These are phyloP conservation scores for Chymomyza fuscimana DNA, from an alignment of 2,888 invertebrate species.

Conservation along the genomic window DNA sequence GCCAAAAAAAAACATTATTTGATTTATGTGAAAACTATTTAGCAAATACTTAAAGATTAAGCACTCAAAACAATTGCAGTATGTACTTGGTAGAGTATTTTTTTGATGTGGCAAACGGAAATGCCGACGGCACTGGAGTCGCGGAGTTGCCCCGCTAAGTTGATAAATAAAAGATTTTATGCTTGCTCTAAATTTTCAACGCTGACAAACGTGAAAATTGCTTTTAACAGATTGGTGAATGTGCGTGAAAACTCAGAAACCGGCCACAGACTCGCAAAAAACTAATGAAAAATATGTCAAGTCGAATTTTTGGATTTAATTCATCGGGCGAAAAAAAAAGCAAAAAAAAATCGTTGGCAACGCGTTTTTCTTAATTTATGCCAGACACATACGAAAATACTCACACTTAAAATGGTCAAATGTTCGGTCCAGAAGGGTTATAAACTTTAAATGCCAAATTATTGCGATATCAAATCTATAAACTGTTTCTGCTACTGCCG, in stretches of 20 bases:
- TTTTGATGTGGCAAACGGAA: conserved; percentile 1
- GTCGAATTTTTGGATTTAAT: neutral
- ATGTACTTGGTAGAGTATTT: neutral
- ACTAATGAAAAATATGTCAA: neutral
- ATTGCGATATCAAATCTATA: conserved; percentile 4
- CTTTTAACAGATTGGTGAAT: conserved; percentile 19
- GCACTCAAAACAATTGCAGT: conserved; percentile 49
- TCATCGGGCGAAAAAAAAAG: no score
- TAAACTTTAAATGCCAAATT: conserved; percentile 46
- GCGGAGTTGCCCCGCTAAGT: conserved; percentile 12
- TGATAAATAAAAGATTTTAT: conserved; percentile 64
- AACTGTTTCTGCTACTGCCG: conserved; percentile 16
- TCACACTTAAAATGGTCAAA: neutral
- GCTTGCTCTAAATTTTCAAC: conserved; percentile 49
- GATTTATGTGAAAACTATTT: conserved; percentile 66
- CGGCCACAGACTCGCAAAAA: neutral
- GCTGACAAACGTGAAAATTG: conserved; percentile 36
- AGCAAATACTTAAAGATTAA: conserved; percentile 63
- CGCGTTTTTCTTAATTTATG: neutral
- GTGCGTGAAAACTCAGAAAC: neutral
- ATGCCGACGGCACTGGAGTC: neutral
- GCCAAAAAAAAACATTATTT: conserved; percentile 47
- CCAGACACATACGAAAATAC: neutral
- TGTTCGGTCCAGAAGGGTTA: conserved; percentile 40
- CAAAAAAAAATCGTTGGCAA: no score